Conservation (phyloP, 2,113 vertebrate species). For the Oncorhynchus kisutch region DNA sequence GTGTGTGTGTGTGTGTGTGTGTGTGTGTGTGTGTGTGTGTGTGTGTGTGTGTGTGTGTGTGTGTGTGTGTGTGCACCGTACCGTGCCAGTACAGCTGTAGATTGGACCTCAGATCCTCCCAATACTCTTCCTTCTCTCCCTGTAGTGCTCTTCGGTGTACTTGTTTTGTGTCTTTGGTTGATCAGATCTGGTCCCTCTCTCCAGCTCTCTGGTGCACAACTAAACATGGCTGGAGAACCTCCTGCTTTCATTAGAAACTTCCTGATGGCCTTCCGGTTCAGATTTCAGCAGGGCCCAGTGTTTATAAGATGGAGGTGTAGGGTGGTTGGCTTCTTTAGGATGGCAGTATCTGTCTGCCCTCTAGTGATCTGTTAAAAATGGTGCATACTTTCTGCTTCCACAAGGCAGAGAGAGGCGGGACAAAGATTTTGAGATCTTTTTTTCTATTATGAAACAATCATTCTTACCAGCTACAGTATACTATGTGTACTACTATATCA, state of each 20-base stretch:
- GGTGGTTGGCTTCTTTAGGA: background rate
- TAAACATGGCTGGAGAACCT: background rate
- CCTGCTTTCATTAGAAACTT: background rate
- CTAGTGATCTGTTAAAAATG: constrained; percentile 51
- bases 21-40: constrained; percentile 30
- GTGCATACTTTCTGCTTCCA: background rate
- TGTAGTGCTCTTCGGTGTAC: constrained; percentile 8
- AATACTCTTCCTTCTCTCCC: constrained; percentile 44
- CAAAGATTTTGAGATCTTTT: background rate
- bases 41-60: constrained; percentile 49
- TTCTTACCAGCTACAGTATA: background rate
- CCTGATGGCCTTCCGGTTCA: constrained; percentile 21
- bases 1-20: too few species aligned
- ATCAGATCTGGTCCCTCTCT: background rate
- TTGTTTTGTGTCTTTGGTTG: background rate
- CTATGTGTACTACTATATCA: too few species aligned
- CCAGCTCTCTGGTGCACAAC: background rate
- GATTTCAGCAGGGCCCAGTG: constrained; percentile 25
- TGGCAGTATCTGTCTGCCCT: constrained; percentile 32
- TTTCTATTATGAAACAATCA: background rate
- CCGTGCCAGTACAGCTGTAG: background rate
- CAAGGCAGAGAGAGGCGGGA: background rate
- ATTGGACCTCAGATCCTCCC: constrained; percentile 23
- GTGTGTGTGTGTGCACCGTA: background rate
- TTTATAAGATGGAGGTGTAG: constrained; percentile 29